Evolutionary conservation across 2,113 vertebrate genomes (phyloP), one percentile per base, ranked within the genome.

Genomic region (Furnarius figulus): DNA sequence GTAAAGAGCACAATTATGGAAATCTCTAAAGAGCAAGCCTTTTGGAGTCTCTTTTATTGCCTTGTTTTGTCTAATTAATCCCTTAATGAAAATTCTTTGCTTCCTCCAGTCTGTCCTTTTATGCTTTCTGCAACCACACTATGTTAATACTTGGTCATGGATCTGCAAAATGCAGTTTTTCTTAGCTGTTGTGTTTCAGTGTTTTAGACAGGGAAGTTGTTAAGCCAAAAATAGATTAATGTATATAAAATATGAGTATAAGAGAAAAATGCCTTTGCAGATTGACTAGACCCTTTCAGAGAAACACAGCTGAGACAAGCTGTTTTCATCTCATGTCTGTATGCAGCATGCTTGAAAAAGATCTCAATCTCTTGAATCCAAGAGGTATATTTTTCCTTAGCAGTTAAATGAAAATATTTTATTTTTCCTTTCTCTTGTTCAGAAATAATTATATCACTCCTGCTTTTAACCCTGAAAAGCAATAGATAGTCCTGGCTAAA

Each of bases 31-130:
- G 88, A 93, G 70, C 5, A 50, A 90, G 83, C 53, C 62, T 93
- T 94, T 90, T 86, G 83, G 79, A 96, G 65, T 78, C 61, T 90
- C 62, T 82, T 90, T 94, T 89, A 94, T 82, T 93, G 73, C 70
- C 56, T 86, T 77, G 68, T 94, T 93, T 92, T 87, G 42, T 86
- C 79, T 88, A 90, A 93, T 96, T 89, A 90, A 90, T 94, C 70
- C 62, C 66, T 49, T 93, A 85, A 96, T 93, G 85, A 95, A 94
- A 92, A 6, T 28, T 90, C 85, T 91, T 86, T 73, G 33, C 37
- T 84, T 73, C 40, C n/a, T 81, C 62, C 31, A 20, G 23, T 65
- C 83, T 79, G 52, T 81, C 40, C 50, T 90, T 88, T 85, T 50
- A 53, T 79, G 80, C 66, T 89, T 81, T 96, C 62, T 95, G 62